Evolutionary conservation across 2,797 vertebrate species (phyloP).

Genomic region (Intellagama lesueurii): DNA sequence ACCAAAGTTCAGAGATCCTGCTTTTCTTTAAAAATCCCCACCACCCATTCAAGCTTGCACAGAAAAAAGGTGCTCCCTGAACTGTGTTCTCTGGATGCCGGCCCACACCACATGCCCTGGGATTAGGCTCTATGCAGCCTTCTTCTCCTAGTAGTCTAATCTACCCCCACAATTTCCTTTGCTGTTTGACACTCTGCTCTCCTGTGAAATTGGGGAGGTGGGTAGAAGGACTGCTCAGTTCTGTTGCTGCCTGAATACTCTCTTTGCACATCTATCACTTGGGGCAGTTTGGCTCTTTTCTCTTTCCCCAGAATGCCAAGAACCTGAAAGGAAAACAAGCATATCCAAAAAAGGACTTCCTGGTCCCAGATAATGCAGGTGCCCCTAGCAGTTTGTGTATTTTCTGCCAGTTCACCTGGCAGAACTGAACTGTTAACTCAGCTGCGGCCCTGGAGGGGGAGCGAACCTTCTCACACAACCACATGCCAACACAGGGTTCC

Average conservation of each 20-base stretch:
- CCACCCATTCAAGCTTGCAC: not conserved
- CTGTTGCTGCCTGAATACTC: not conserved
- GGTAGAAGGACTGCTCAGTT: not conserved
- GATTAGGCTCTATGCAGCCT: not conserved
- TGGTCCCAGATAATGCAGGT: not conserved
- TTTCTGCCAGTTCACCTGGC: not conserved
- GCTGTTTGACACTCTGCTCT: not conserved
- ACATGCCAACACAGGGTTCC: not conserved
- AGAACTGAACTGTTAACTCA: conserved; percentile 11
- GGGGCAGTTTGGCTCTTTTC: not conserved
- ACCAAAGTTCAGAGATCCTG: not conserved
- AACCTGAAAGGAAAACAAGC: not conserved
- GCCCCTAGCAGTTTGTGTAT: not conserved
- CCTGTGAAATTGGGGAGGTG: not conserved
- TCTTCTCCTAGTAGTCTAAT: not conserved
- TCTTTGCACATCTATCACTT: not conserved
- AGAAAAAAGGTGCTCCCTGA: not conserved
- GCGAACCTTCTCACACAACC: no score
- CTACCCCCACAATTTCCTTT: not conserved
- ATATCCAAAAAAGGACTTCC: not conserved
- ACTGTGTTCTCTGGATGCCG: not conserved
- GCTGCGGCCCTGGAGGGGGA: not conserved
- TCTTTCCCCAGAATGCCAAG: not conserved
- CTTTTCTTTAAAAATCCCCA: not conserved
- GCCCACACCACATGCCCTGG: not conserved